Conservation (phyloP, 1,140 invertebrate genomes). For the Brachionus calyciflorus region DNA sequence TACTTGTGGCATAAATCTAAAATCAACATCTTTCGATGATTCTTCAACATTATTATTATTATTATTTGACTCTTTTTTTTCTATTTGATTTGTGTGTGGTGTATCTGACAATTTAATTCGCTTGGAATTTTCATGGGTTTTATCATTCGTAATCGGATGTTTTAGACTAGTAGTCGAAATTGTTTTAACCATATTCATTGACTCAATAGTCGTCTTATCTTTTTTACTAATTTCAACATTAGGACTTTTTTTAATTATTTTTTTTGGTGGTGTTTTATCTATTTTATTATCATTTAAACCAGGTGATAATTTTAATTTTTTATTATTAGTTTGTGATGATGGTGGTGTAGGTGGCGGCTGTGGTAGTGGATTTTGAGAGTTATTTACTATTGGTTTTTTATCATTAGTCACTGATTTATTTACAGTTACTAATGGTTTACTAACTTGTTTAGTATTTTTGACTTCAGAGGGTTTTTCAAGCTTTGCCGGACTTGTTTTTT, state of each 20-base stretch:
- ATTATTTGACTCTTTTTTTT: background rate
- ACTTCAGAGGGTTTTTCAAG: slow-evolving; percentile 2
- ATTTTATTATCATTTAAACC: background rate
- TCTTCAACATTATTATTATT: too few species aligned
- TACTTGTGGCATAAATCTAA: background rate
- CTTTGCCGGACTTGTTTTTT: background rate
- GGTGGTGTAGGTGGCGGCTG: too few species aligned
- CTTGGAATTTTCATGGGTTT: background rate
- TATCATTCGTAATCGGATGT: background rate
- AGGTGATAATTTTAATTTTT: slow-evolving; percentile 21
- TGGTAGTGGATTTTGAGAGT: background rate
- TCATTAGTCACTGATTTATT: background rate
- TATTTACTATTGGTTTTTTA: background rate
- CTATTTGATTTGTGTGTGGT: background rate
- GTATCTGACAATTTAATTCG: background rate
- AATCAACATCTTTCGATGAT: background rate
- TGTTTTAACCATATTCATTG: background rate
- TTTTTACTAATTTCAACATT: background rate
- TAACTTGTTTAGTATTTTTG: background rate
- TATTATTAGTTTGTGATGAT: too few species aligned
- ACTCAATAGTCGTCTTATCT: background rate
- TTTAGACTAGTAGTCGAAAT: background rate
- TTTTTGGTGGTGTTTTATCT: background rate
- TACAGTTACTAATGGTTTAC: background rate
- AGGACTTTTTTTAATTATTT: slow-evolving; percentile 1